These are phyloP conservation scores for Synergus umbraculus DNA, from an alignment of 2,888 invertebrate species.

Conservation along the genomic window DNA sequence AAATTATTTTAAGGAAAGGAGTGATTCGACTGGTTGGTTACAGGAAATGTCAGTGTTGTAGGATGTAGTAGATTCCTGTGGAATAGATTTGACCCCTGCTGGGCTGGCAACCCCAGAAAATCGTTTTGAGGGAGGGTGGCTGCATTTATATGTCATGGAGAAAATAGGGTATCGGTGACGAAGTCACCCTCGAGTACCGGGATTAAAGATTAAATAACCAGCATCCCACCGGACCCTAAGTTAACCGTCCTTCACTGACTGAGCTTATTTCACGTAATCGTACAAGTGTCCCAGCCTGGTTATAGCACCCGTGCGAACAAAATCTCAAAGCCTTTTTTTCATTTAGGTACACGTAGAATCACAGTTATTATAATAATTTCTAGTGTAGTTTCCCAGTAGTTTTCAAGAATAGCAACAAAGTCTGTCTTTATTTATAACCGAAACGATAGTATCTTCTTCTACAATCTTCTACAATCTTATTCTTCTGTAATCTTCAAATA, in stretches of 20 bases:
- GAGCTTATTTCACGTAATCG: conserved; percentile 49
- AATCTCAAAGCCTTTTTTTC: neutral
- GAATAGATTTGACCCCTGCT: conserved; percentile 53
- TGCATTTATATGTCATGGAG: conserved; percentile 56
- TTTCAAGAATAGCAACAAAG: no score
- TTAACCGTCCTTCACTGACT: conserved; percentile 60
- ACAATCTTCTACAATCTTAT: no score
- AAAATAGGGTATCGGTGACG: conserved; percentile 58
- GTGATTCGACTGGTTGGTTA: conserved; percentile 10
- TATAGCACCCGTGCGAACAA: neutral
- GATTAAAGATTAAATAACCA: conserved; percentile 77
- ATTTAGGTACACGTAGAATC: neutral
- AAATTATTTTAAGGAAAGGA: neutral
- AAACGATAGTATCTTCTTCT: neutral
- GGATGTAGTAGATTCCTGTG: conserved; percentile 35
- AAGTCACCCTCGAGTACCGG: conserved; percentile 61
- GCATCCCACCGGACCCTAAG: conserved; percentile 65
- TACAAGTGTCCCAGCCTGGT: conserved; percentile 26
- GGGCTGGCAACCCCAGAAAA: conserved; percentile 51
- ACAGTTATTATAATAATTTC: no score
- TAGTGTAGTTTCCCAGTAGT: no score
- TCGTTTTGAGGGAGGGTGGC: conserved; percentile 51
- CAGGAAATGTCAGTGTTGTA: neutral
- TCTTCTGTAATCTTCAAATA: neutral
- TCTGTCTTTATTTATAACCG: neutral